A percentile compares a stretch with the other conserved stretches of the same genome.
Evolutionary conservation across 2,888 invertebrate genomes (phyloP).

Genomic region (Orchestes rusci): DNA sequence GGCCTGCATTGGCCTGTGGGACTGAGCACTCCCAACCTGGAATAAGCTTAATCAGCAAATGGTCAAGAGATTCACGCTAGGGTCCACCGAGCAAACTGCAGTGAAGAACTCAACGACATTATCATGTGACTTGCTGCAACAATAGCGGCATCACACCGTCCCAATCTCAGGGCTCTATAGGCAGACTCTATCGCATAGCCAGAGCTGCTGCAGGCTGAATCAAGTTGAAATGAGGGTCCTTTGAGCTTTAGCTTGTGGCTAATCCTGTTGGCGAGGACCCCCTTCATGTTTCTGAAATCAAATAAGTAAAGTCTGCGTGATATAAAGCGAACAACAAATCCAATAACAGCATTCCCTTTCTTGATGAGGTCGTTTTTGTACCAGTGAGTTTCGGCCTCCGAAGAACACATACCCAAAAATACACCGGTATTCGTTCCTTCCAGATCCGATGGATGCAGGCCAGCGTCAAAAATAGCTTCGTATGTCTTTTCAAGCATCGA

Average conservation of each 20-base stretch:
- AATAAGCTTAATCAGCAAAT: not conserved
- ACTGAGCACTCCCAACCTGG: conserved; percentile 67
- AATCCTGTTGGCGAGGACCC: conserved; percentile 86
- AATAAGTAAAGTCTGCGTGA: not conserved
- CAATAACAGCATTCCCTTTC: conserved; percentile 9
- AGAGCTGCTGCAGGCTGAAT: conserved; percentile 91
- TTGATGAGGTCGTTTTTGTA: conserved; percentile 49
- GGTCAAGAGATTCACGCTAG: not conserved
- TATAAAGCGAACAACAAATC: too few species aligned
- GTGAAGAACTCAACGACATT: conserved; percentile 77
- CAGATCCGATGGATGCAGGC: conserved; percentile 60
- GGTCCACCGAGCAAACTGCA: conserved; percentile 77
- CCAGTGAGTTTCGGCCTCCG: conserved; percentile 70
- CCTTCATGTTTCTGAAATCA: conserved; percentile 53
- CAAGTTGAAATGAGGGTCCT: conserved; percentile 81
- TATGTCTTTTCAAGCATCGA: conserved; percentile 53
- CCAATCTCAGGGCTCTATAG: conserved; percentile 67
- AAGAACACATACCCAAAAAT: conserved; percentile 70
- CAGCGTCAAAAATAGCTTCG: conserved; percentile 58
- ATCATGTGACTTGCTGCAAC: conserved; percentile 82
- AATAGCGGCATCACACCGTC: conserved; percentile 80
- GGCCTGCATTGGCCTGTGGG: conserved; percentile 82
- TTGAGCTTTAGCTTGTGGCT: conserved; percentile 81
- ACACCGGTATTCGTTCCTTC: conserved; percentile 71
- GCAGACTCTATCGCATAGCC: conserved; percentile 80